Base-by-base conservation (phyloP, 2,888 invertebrate species). In the Sarcophaga carnaria region DNA sequence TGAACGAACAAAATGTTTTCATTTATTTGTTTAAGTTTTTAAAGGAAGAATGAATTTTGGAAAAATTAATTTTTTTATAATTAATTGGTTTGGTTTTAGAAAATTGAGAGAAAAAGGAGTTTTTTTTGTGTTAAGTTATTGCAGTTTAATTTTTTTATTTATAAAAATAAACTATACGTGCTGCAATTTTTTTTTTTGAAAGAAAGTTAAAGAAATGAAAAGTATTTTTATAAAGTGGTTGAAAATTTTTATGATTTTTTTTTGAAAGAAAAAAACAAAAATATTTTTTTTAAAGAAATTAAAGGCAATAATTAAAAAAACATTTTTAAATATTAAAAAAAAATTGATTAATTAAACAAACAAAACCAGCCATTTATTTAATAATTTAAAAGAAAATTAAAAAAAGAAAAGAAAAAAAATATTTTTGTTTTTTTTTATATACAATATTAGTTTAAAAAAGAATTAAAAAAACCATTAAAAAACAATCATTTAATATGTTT, bases 311-410 rank as follows among this genome's bases (percentile, higher is more conserved):
- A 88, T 82, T 84, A 83, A 87, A 88, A 72, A 74, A 72, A 74
- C n/a, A 37, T 62, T 54, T 47, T 54, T 64, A 54, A 83, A 69
- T 72, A 37, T n/a, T 66, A 81, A 80, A 79, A 83, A 66, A 71
- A 66, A 75, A 90, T 91, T 91, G 91, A 91, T 91, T 89, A 90
- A 90, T 91, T 90, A 82, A 89, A 83, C 49, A 75, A 60, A 82
- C 78, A 82, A 67, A 67, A 86, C 60, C 66, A 87, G 87, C 83
- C 86, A 87, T 87, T 85, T 83, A 86, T 90, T 88, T 83, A 86
- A 37, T 37, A 37, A 37, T 10, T 80, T 86, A 82, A 80, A 72
- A 64, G 76, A 80, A 87, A 88, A 85, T 87, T 78, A 83, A 80
- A 79, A 54, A 54, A 17, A 17, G 5, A 14, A 14, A 17, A 4